Evolutionary conservation across 2,888 invertebrate species (phyloP).

Genomic region (Drosophila nr. medialis): DNA sequence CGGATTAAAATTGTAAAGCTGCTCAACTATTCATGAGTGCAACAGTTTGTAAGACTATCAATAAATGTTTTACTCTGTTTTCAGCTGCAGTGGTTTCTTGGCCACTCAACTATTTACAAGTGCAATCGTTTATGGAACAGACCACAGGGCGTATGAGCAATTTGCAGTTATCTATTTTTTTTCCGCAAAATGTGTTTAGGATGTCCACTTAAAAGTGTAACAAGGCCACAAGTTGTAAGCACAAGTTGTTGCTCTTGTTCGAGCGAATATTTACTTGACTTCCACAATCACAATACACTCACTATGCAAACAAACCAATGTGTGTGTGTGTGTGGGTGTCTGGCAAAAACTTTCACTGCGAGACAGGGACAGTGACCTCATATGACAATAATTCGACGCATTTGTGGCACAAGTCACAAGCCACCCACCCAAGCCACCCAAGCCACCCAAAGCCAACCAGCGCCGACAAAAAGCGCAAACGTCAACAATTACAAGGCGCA

Average conservation of each 20-base stretch:
- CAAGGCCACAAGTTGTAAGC: constrained; percentile 50
- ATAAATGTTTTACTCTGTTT: constrained; percentile 25
- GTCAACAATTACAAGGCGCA: constrained; percentile 72
- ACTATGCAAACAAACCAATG: constrained; percentile 24
- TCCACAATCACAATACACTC: constrained; percentile 52
- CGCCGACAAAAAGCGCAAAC: constrained; percentile 71
- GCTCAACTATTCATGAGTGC: background rate
- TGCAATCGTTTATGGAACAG: constrained; percentile 8
- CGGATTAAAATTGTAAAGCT: background rate
- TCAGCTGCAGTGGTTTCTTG: constrained; percentile 6
- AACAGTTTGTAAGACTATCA: constrained; percentile 5
- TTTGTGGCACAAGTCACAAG: constrained; percentile 66
- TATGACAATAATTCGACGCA: constrained; percentile 80
- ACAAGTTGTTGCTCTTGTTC: constrained; percentile 25
- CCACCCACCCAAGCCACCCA: constrained; percentile 16
- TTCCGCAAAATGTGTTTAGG: constrained; percentile 37
- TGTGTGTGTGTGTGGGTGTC: constrained; percentile 12
- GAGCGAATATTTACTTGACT: constrained; percentile 66
- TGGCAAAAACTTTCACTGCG: constrained; percentile 70
- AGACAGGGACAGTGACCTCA: constrained; percentile 78
- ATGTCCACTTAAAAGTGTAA: constrained; percentile 36
- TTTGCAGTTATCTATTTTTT: constrained; percentile 26
- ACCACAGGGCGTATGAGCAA: constrained; percentile 47
- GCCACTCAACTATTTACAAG: constrained; percentile 26
- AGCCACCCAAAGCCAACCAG: constrained; percentile 1